A percentile compares a stretch with the other conserved stretches of the same genome.
Conservation (phyloP, 2,888 invertebrate genomes). For the Machimus atricapillus region DNA sequence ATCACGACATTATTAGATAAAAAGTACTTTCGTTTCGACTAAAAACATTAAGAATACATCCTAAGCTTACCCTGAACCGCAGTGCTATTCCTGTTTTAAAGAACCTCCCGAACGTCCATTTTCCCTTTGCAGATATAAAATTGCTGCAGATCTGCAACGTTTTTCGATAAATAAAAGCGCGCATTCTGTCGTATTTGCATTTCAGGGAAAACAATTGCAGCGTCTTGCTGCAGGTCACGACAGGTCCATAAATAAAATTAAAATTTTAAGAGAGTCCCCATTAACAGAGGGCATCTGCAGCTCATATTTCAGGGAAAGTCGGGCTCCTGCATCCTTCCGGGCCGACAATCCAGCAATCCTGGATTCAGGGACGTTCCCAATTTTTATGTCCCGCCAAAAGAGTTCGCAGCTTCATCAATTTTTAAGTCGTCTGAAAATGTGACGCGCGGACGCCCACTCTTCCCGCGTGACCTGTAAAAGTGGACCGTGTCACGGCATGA, state of each 20-base stretch:
- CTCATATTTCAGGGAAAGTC: background rate
- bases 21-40: background rate
- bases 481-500: background rate
- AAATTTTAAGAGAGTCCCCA: background rate
- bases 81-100: background rate
- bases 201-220: background rate
- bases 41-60: background rate
- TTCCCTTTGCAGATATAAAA: background rate
- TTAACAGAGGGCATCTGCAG: background rate
- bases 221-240: background rate
- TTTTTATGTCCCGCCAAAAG: background rate
- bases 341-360: background rate
- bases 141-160: background rate
- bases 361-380: background rate
- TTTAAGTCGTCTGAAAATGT: background rate
- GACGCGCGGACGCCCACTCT: background rate
- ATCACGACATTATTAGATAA: background rate
- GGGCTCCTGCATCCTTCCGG: background rate
- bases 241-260: background rate
- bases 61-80: background rate
- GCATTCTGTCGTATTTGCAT: background rate
- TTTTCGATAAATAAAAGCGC: background rate
- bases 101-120: background rate
- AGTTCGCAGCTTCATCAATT: background rate
- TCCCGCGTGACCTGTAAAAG: background rate